A percentile compares a stretch with the other conserved stretches of the same genome.
These are phyloP conservation scores for Glossophaga mutica DNA, from an alignment of 2,797 vertebrate species.

Conservation along the genomic window DNA sequence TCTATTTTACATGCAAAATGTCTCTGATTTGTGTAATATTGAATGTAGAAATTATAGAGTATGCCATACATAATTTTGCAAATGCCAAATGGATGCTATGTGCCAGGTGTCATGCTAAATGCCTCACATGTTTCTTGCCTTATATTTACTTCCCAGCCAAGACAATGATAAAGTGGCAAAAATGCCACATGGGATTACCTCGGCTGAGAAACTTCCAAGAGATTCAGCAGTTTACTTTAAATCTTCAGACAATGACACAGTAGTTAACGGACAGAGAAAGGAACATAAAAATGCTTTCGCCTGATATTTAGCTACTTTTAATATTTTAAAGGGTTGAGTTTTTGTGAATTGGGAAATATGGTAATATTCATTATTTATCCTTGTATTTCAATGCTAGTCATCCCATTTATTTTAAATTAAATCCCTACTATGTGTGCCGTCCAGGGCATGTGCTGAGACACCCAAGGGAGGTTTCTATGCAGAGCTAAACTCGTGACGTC, in stretches of 20 bases:
- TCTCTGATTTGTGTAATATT: neutral
- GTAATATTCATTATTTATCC: neutral
- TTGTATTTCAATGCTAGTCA: neutral
- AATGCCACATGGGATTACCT: neutral
- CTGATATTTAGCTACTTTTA: neutral
- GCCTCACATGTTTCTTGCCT: neutral
- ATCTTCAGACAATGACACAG: neutral
- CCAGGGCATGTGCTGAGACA: neutral
- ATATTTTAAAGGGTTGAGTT: neutral
- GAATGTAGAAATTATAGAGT: neutral
- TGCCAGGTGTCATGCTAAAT: neutral
- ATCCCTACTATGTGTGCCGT: neutral
- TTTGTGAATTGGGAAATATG: neutral
- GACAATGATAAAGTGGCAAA: constrained; percentile 14
- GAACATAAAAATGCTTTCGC: neutral
- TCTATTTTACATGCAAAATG: constrained; percentile 7
- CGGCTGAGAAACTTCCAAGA: neutral
- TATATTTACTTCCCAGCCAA: neutral
- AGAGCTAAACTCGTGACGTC: neutral
- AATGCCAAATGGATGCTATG: neutral
- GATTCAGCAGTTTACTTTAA: neutral
- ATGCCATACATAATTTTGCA: neutral
- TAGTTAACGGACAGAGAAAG: neutral
- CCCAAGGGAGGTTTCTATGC: neutral
- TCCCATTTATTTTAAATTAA: neutral